phyloP scores from a whole-genome alignment of 2,888 invertebrate genomes.

The Cyclophora punctaria region DNA sequence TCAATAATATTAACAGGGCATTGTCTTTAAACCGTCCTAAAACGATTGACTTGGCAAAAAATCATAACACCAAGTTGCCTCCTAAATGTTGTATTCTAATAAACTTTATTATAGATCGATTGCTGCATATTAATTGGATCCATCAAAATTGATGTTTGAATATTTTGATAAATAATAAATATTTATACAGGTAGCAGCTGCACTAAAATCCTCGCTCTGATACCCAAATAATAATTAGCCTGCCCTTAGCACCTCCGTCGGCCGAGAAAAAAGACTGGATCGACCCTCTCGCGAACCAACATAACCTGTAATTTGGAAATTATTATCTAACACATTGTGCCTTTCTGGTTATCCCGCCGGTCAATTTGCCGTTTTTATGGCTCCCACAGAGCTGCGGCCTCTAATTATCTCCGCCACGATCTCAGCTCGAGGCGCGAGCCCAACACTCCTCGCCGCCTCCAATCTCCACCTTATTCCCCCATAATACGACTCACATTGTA shows the following conservation, averaged over 20 bases:
- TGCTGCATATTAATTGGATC: conserved; percentile 46
- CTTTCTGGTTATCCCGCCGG: conserved; percentile 76
- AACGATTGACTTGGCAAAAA: too few species aligned
- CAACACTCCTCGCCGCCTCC: conserved; percentile 15
- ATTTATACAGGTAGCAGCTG: conserved; percentile 76
- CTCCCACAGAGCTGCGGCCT: conserved; percentile 72
- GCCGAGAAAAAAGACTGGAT: conserved; percentile 61
- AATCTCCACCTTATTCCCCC: conserved; percentile 23
- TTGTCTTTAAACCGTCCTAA: too few species aligned
- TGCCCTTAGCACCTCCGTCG: conserved; percentile 73
- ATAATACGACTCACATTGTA: conserved; percentile 26
- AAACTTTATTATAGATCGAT: conserved; percentile 22
- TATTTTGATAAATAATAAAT: conserved; percentile 67
- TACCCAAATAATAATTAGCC: conserved; percentile 75
- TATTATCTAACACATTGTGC: conserved; percentile 76
- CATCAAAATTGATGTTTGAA: conserved; percentile 66
- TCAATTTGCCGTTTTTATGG: conserved; percentile 76
- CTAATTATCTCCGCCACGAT: conserved; percentile 73
- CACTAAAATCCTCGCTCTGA: conserved; percentile 67
- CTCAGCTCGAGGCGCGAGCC: conserved; percentile 58
- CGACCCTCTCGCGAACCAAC: conserved; percentile 66
- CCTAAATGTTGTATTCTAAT: conserved; percentile 3
- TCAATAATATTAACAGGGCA: too few species aligned
- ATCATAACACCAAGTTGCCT: not conserved
- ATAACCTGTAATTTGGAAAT: conserved; percentile 75